Base-by-base conservation (phyloP, 2,113 vertebrate genomes). In the Dasyurus viverrinus region DNA sequence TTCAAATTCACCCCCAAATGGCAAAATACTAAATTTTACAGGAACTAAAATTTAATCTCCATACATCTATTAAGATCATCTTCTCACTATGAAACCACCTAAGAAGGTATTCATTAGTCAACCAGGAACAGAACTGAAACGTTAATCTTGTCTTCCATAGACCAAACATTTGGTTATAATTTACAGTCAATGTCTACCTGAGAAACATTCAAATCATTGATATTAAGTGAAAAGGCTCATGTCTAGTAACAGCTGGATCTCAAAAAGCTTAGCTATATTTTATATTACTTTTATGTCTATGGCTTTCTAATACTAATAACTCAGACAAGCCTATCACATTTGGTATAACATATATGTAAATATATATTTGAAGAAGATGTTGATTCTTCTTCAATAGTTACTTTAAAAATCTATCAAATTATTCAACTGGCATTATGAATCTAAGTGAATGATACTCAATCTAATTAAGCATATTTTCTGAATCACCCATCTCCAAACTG, bases 391-490 rank as follows among this genome's bases (percentile, higher is more conserved):
- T 89, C 55, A 94, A 53, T 91, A 26, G 57, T 47, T 25, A 96
- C 54, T 95, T n/a, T 94, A 92, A 91, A 90, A 93, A 42, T 2
- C 89, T 93, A 30, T 84, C 36, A 42, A 84, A 84, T 42, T 84
- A 42, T 19, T 42, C 68, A 76, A 6, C 7, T 76, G 60, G 60
- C 30, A 23, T 42, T 19, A 84, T 42, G n/a, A 84, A 84, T 84
- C 57, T 68, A 30, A 68, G 11, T 57, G 55, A 57, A 57, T 57
- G 26, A 27, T 9, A 27, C 60, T 52, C 50, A 76, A n/a, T 36
- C 36, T 95, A 94, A 14, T 55, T 96, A 68, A 97, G 96, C 93
- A 93, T 95, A 94, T 92, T 93, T 96, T 95, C n/a, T 84, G 95
- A 97, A 96, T 96, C 55, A 96, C 27, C 47, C 46, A 93, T 95